phyloP scores from a whole-genome alignment of 2,888 invertebrate genomes.

The Ochropleura leucogaster region DNA sequence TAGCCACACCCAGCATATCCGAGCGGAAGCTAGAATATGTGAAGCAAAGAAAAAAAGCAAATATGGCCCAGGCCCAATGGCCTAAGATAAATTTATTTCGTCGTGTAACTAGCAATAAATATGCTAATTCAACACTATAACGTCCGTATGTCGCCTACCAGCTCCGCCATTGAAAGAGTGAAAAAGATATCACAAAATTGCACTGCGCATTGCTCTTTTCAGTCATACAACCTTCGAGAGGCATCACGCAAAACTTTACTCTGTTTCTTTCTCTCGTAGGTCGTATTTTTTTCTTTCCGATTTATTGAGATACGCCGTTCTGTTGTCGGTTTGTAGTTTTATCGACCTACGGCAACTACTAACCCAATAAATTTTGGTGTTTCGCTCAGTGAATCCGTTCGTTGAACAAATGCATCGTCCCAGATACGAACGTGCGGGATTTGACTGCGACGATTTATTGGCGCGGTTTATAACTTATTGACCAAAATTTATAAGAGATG shows the following conservation, averaged over 20 bases:
- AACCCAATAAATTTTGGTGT: constrained; percentile 91
- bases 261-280: constrained; percentile 82
- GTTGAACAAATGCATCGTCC: constrained; percentile 90
- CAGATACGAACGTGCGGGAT: constrained; percentile 86
- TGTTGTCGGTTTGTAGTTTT: constrained; percentile 83
- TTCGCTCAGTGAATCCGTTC: constrained; percentile 89
- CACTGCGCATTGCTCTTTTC: constrained; percentile 90
- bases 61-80: constrained; percentile 83
- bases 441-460: constrained; percentile 82
- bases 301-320: constrained; percentile 85
- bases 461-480: constrained; percentile 71
- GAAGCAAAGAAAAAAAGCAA: constrained; percentile 74
- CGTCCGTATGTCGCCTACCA: constrained; percentile 89
- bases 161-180: constrained; percentile 86
- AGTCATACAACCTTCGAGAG: constrained; percentile 83
- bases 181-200: constrained; percentile 90
- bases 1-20: constrained; percentile 69
- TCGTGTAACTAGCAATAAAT: constrained; percentile 89
- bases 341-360: constrained; percentile 91
- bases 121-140: constrained; percentile 90
- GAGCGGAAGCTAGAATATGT: constrained; percentile 77
- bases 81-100: constrained; percentile 88
- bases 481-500: constrained; percentile 62
- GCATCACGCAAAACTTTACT: constrained; percentile 82
- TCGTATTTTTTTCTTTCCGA: constrained; percentile 82